These are phyloP conservation scores for Thecocarcelia acutangulata DNA, from an alignment of 2,888 invertebrate species.

Conservation along the genomic window DNA sequence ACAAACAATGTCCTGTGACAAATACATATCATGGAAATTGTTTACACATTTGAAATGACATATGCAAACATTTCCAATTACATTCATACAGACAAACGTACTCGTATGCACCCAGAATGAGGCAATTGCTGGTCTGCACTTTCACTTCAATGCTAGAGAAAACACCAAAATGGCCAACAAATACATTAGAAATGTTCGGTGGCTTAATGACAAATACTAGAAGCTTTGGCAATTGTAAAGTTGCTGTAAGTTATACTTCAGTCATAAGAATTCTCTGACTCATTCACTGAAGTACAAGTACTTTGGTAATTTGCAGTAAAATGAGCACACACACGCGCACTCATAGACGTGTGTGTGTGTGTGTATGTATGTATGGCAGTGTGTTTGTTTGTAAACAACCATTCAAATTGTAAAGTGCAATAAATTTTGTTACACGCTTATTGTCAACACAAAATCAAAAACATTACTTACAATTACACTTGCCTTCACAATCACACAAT, in stretches of 20 bases:
- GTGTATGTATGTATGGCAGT: not conserved
- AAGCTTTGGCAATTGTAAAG: slow-evolving; percentile 10
- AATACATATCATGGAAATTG: slow-evolving; percentile 48
- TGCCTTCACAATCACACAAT: not conserved
- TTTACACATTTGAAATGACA: slow-evolving; percentile 40
- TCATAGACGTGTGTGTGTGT: not conserved
- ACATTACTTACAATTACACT: slow-evolving; percentile 64
- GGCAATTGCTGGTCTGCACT: slow-evolving; percentile 16
- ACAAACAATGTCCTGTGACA: slow-evolving; percentile 51
- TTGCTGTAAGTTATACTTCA: not conserved
- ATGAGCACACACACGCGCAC: not conserved
- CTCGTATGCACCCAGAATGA: not conserved
- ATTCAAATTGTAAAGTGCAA: slow-evolving; percentile 58
- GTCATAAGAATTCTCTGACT: not conserved
- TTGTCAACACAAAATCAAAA: slow-evolving; percentile 77
- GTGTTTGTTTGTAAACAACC: slow-evolving; percentile 5
- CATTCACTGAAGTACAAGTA: not conserved
- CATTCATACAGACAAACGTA: not conserved
- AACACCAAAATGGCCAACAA: not conserved
- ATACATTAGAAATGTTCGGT: slow-evolving; percentile 32
- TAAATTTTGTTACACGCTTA: slow-evolving; percentile 68
- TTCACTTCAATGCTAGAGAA: slow-evolving; percentile 25
- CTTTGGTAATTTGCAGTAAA: too few relatives aligned
- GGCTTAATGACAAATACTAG: slow-evolving; percentile 32
- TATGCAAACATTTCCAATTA: slow-evolving; percentile 24